Base-by-base conservation (phyloP, 2,113 vertebrate species). In the Archocentrus centrarchus region DNA sequence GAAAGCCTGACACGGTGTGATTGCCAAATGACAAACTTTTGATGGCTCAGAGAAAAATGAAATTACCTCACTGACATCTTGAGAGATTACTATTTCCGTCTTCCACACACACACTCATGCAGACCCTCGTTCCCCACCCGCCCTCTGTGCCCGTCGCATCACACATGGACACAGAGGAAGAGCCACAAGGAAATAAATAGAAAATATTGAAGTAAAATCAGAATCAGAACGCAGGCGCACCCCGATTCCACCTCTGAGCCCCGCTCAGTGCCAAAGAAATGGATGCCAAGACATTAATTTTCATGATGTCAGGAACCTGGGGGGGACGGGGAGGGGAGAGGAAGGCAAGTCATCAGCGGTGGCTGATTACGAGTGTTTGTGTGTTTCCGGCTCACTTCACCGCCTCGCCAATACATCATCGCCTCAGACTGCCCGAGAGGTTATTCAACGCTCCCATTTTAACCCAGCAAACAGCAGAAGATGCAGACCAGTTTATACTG, bases 21-120 rank as follows among this genome's bases (percentile, higher is more conserved):
- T 91, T 93, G 89, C 87, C 90, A 92, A 86, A 93, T 91, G 94
- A 93, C 92, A 92, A 94, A 92, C 89, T 93, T 92, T 80, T 91
- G 89, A 93, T 81, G 79, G 91, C 80, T 91, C 77, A 60, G 77
- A 88, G 85, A 92, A 89, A 92, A 93, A 88, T 90, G 62, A 91
- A 93, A 91, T 93, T 90, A 90, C 88, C 83, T 82, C 79, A 60
- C 79, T 89, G 91, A 92, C 91, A 84, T 84, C 61, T 85, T 30
- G 77, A 88, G 76, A 89, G 88, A 92, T 93, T 91, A 88, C 80
- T 78, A 44, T 59, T 68, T 59, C 82, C 80, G 59, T 70, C 61
- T 35, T 22, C 64, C 73, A 70, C 76, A 77, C 68, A 68, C 77
- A 78, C 37, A 77, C 47, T 73, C 68, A 55, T 6, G 27, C 47